Percentiles rank a stretch among this genome's conserved stretches.
Conservation (phyloP, 2,113 vertebrate species). For the Colaptes auratus region DNA sequence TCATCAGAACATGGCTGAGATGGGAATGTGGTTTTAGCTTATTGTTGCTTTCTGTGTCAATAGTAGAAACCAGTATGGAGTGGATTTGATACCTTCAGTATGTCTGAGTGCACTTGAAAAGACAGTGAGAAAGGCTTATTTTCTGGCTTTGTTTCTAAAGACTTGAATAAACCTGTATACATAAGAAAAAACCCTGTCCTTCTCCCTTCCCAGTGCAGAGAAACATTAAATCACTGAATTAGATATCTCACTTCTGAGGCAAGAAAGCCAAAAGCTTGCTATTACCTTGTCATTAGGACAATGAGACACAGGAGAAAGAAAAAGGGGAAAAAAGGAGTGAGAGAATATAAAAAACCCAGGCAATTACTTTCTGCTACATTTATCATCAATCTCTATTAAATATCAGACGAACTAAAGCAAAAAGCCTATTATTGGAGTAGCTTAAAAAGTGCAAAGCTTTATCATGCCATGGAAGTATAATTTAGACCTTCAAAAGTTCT, state of each 20-base stretch:
- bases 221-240: not conserved
- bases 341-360: not conserved
- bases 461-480: not conserved
- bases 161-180: not conserved
- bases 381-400: not conserved
- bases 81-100: not conserved
- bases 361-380: not conserved
- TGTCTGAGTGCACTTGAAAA: not conserved
- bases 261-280: not conserved
- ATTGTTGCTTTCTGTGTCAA: not conserved
- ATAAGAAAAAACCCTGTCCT: not conserved
- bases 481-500: fast-evolving
- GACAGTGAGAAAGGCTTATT: not conserved
- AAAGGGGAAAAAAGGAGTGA: too few relatives aligned
- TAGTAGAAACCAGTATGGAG: not conserved
- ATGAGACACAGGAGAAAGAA: not conserved
- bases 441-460: not conserved
- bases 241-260: not conserved
- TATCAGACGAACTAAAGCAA: not conserved
- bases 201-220: not conserved
- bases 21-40: not conserved
- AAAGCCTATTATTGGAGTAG: not conserved
- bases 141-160: not conserved
- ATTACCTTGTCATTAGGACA: not conserved
- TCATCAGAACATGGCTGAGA: not conserved